Base-by-base conservation (phyloP, 2,797 vertebrate genomes). In the Craterocephalus amniculus region DNA sequence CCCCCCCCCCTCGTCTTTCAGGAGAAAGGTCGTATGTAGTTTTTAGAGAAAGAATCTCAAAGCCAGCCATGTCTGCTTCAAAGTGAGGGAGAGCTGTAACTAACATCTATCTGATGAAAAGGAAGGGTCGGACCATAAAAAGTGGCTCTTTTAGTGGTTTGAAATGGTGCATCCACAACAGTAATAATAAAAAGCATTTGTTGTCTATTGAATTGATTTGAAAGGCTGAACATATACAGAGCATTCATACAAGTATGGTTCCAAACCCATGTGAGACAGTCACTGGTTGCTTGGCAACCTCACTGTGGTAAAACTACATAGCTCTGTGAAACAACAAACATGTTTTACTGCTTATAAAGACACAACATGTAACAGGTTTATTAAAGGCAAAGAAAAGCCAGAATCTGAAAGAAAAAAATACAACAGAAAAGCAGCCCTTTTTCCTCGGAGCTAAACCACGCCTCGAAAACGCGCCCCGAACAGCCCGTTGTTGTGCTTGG, bases 1-100 rank as follows among this genome's bases (percentile, higher is more conserved):
- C n/a, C n/a, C n/a, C n/a, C 20, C 29, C 32, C 22, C 49, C 26
- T 31, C 13, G 48, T 60, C 24, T 56, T 61, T 63, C 34, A 56
- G 32, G 26, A 80, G 2, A 48, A 82, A 80, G 75, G 74, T 83
- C 73, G 76, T 26, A 48, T 61, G 29, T 58, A 45, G 43, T 52
- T 64, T 76, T 68, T 35, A 49, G 61, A 52, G 9, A 72, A 71
- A 74, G 34, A 61, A 66, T 62, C 55, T 20, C 67, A 68, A 57
- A 78, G 66, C 36, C 61, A 66, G 51, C 26, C 35, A 55, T 55
- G 24, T 71, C 34, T 10, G 58, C 58, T 58, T 85, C 74, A 83
- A 57, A n/a, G n/a, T n/a, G n/a, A n/a, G n/a, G n/a, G n/a, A n/a
- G n/a, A n/a, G 51, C 51, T 22, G 10, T 20, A 70, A 62, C 32